Percentiles rank a stretch among this genome's conserved stretches.
phyloP scores from a whole-genome alignment of 2,888 invertebrate genomes.

The Tachina lurida region DNA sequence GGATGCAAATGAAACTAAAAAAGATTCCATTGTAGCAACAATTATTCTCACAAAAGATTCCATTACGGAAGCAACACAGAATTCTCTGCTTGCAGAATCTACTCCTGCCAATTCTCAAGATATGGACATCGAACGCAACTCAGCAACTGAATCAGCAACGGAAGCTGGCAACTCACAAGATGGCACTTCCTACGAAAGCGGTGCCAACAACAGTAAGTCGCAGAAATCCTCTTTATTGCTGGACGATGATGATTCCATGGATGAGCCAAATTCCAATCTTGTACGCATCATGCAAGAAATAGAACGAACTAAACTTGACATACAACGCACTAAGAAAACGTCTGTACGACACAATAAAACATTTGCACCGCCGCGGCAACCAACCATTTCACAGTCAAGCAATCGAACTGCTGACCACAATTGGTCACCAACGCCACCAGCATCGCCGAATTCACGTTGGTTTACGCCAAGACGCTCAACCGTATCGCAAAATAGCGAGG shows the following conservation, averaged over 20 bases:
- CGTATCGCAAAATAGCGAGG: conserved; percentile 56
- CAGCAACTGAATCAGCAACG: conserved; percentile 70
- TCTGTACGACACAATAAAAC: conserved; percentile 64
- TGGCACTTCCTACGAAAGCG: conserved; percentile 34
- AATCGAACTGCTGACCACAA: conserved; percentile 74
- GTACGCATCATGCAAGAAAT: conserved; percentile 79
- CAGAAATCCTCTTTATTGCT: conserved; percentile 18
- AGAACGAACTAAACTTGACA: conserved; percentile 80
- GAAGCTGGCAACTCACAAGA: conserved; percentile 66
- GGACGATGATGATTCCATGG: conserved; percentile 74
- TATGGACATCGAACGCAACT: conserved; percentile 68
- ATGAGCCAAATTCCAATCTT: conserved; percentile 76
- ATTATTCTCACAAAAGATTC: conserved; percentile 12
- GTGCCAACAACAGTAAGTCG: conserved; percentile 18
- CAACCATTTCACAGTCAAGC: conserved; percentile 63
- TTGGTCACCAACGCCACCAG: conserved; percentile 80
- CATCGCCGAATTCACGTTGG: conserved; percentile 75
- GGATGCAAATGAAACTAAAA: conserved; percentile 1
- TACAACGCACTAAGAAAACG: conserved; percentile 78
- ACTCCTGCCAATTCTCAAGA: conserved; percentile 69
- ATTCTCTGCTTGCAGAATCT: conserved; percentile 46
- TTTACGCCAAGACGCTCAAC: conserved; percentile 64
- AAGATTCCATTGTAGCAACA: background rate
- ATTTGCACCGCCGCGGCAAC: conserved; percentile 53
- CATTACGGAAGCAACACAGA: conserved; percentile 25